These are phyloP conservation scores for Ancistrus triradiatus DNA, from an alignment of 2,113 vertebrate genomes.

Conservation along the genomic window DNA sequence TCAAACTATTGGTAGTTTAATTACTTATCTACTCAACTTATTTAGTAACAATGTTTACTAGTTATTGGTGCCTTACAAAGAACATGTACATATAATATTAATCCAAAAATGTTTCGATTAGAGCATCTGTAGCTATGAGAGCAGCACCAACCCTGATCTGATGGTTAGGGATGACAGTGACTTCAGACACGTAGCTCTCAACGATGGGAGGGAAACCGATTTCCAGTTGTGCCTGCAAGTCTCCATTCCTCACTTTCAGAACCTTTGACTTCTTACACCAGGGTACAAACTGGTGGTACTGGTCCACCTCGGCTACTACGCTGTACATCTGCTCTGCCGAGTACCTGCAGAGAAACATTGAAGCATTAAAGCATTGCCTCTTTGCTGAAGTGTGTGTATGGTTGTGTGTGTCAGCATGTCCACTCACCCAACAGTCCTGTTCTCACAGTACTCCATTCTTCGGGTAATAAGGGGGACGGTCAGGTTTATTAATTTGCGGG, in stretches of 20 bases:
- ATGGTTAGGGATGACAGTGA: slow-evolving; percentile 64
- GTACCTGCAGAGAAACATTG: slow-evolving; percentile 53
- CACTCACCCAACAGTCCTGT: slow-evolving; percentile 58
- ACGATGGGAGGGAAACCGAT: slow-evolving; percentile 72
- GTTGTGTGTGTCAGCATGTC: background rate
- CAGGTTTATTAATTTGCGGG: slow-evolving; percentile 64
- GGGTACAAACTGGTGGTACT: slow-evolving; percentile 72
- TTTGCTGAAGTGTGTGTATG: background rate
- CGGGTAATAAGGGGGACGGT: slow-evolving; percentile 45
- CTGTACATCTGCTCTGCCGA: slow-evolving; percentile 69
- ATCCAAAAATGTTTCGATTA: too few species aligned
- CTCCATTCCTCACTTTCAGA: slow-evolving; percentile 32
- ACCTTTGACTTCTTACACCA: slow-evolving; percentile 72
- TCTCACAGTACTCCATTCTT: slow-evolving; percentile 67
- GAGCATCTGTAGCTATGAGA: too few species aligned
- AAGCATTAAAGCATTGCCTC: background rate
- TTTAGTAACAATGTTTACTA: too few species aligned
- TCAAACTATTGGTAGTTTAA: too few species aligned
- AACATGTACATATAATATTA: too few species aligned
- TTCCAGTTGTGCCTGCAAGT: slow-evolving; percentile 60
- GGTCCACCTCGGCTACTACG: slow-evolving; percentile 65
- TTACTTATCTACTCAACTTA: too few species aligned
- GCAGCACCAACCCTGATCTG: slow-evolving; percentile 64
- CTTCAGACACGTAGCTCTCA: slow-evolving; percentile 67
- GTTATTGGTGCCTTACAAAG: too few species aligned